phyloP scores from a whole-genome alignment of 2,797 vertebrate species.

The Sebastolobus alascanus region DNA sequence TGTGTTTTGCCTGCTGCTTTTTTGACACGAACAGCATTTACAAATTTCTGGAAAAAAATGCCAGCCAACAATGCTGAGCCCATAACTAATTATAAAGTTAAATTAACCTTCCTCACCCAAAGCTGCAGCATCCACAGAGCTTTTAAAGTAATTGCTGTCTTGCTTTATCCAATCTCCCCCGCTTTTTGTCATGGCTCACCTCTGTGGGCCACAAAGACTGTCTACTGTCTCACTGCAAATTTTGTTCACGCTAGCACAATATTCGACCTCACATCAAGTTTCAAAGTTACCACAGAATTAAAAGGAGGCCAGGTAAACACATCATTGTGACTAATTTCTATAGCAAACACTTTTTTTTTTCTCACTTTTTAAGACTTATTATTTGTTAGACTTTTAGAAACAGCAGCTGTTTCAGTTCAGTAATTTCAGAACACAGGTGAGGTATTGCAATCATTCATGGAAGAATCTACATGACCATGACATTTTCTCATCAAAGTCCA shows the following conservation, averaged over 20 bases:
- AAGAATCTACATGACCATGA: background rate
- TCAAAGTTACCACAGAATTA: slow-evolving; percentile 7
- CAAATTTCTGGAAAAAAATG: background rate
- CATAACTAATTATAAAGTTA: background rate
- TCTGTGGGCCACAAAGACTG: background rate
- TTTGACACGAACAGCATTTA: background rate
- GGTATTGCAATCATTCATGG: too few relatives aligned
- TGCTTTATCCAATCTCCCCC: background rate
- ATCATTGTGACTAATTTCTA: too few relatives aligned
- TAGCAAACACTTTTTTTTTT: too few relatives aligned
- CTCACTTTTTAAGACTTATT: background rate
- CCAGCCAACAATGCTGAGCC: background rate
- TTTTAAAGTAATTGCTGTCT: background rate
- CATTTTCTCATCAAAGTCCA: background rate
- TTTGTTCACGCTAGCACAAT: background rate
- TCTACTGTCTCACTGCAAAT: background rate
- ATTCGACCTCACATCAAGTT: background rate
- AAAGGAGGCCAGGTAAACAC: background rate
- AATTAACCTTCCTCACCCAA: slow-evolving; percentile 14
- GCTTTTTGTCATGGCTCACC: background rate
- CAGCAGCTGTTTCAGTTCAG: background rate
- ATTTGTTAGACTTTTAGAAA: background rate
- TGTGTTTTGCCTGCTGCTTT: background rate
- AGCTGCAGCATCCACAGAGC: background rate
- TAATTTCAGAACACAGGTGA: background rate